A percentile compares a stretch with the other conserved stretches of the same genome.
Evolutionary conservation across 64 coral and sea anemone genomes (phyloP).

Genomic region (Astreopora myriophthalma): DNA sequence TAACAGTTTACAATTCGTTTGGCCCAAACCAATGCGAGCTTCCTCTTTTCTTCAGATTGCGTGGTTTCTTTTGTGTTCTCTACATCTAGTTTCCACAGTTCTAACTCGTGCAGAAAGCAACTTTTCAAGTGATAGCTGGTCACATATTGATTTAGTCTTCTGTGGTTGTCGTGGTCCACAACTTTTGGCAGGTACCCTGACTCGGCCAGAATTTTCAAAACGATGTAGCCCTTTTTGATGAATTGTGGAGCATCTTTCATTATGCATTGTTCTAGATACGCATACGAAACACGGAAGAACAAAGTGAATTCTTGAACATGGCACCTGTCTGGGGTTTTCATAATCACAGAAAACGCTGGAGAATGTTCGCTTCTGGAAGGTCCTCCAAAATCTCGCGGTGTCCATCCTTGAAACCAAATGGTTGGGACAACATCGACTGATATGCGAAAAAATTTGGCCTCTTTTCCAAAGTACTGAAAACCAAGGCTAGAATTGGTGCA

Average conservation of each 20-base stretch:
- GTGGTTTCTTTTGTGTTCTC: neutral
- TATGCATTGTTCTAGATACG: conserved; percentile 20
- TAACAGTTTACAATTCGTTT: neutral
- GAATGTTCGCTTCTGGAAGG: neutral
- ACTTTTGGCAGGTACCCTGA: conserved; percentile 17
- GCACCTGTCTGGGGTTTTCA: conserved; percentile 23
- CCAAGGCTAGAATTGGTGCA: conserved; percentile 19
- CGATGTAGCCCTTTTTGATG: conserved; percentile 25
- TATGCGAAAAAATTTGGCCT: conserved; percentile 19
- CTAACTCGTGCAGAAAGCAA: conserved; percentile 45
- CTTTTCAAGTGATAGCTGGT: conserved; percentile 40
- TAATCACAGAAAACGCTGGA: neutral
- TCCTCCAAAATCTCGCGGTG: neutral
- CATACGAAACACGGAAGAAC: conserved; percentile 35
- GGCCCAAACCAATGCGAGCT: neutral
- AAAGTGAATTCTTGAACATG: conserved; percentile 16
- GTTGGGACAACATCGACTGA: conserved; percentile 40
- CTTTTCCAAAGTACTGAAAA: conserved; percentile 45
- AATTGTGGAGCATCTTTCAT: conserved; percentile 5
- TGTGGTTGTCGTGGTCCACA: conserved; percentile 26
- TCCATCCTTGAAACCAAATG: conserved; percentile 33
- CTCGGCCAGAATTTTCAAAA: conserved; percentile 26
- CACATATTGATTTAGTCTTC: neutral
- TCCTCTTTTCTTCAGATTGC: neutral
- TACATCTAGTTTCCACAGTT: neutral